phyloP scores from a whole-genome alignment of 2,113 vertebrate genomes.

The Hylia prasina region DNA sequence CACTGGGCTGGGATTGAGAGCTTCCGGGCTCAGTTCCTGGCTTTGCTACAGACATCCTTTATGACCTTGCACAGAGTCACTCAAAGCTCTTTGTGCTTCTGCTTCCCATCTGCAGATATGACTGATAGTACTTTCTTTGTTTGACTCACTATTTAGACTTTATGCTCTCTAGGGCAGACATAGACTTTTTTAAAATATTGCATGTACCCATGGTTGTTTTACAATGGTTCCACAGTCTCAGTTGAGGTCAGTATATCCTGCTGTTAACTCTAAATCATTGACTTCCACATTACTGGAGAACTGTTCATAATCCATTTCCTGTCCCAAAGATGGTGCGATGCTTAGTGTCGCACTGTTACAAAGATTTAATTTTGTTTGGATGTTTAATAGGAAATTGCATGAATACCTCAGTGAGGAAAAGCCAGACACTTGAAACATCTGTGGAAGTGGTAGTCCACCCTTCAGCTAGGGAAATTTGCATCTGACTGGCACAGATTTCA shows the following conservation, averaged over 20 bases:
- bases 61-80: not conserved
- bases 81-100: conserved; percentile 44
- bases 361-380: not conserved
- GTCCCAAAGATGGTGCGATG: not conserved
- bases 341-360: not conserved
- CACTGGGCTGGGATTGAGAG: not conserved
- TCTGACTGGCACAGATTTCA: not conserved
- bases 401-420: not conserved
- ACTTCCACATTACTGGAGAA: not conserved
- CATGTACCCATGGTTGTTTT: not conserved
- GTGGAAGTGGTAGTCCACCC: not conserved
- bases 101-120: conserved; percentile 56
- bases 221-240: conserved; percentile 35
- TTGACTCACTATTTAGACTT: not conserved
- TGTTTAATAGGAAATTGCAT: not conserved
- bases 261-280: not conserved
- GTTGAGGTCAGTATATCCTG: not conserved
- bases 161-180: not conserved
- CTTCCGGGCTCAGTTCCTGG: conserved; percentile 31
- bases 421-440: not conserved
- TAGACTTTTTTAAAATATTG: not conserved
- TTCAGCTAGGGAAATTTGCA: not conserved
- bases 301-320: conserved; percentile 27
- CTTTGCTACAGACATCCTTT: conserved; percentile 36
- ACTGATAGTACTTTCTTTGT: conserved; percentile 49